Conservation (phyloP, 2,797 vertebrate species). For the Bovichtus diacanthus region DNA sequence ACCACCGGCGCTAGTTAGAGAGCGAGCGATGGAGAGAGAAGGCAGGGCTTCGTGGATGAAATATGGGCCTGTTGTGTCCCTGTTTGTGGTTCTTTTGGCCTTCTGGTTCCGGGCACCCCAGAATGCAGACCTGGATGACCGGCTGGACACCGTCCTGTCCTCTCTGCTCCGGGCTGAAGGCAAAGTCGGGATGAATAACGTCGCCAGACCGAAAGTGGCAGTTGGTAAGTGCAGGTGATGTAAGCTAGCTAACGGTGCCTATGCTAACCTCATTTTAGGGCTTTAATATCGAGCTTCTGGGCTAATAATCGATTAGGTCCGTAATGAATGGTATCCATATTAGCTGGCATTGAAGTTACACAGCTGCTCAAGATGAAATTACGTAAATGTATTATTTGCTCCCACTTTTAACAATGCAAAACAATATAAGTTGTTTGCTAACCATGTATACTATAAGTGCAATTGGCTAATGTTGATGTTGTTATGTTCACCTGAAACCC, state of each 20-base stretch:
- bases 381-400: background rate
- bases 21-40: conserved; percentile 68
- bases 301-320: background rate
- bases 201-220: conserved; percentile 84
- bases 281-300: background rate
- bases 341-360: accelerated
- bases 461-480: background rate
- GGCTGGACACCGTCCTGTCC: conserved; percentile 85
- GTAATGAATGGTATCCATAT: accelerated
- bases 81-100: conserved; percentile 81
- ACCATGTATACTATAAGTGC: background rate
- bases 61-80: conserved; percentile 80
- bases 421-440: background rate
- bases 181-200: conserved; percentile 81
- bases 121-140: conserved; percentile 75
- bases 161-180: conserved; percentile 87
- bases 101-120: conserved; percentile 83
- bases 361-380: background rate
- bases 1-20: background rate
- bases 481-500: background rate
- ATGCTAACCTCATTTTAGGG: background rate
- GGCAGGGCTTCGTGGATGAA: conserved; percentile 75
- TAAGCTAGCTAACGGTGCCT: conserved; percentile 29
- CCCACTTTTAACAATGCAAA: background rate
- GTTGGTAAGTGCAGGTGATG: conserved; percentile 78